Base-by-base conservation (phyloP, 2,113 vertebrate genomes). In the Phalacrocorax brasilianus region DNA sequence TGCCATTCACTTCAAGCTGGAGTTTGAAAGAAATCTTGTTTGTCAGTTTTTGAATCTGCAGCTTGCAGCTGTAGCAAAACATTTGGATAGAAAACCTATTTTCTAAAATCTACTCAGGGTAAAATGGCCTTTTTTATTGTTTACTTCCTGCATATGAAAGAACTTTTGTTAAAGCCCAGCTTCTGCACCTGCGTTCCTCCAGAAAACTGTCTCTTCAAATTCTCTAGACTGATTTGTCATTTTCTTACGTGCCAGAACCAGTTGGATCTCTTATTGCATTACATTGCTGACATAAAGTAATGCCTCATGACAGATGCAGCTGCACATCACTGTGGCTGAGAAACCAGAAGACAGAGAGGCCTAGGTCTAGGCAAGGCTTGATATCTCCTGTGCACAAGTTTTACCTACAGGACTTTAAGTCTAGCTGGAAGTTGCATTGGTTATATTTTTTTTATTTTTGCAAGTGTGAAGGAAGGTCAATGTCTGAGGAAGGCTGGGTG, bases 191-290 rank as follows among this genome's bases (percentile, higher is more conserved):
- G 88, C 66, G 79, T 74, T 97, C 91, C 45, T 98, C 93, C 85
- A 88, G 82, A 96, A 97, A 97, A 77, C 94, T 95, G 92, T 98
- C 97, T 95, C 94, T 95, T 97, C 88, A 89, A 92, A 97, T 98
- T 95, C 79, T 53, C 91, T 33, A 59, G 88, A 93, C 91, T 97
- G 97, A 97, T 97, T 96, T 97, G 95, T 98, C 84, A 67, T 96
- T 96, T 98, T 95, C 93, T 95, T 93, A 63, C 6, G 33, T 96
- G 97, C 96, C 96, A 97, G 87, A 95, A 85, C 61, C 55, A 56
- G 85, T 98, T 97, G 85, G 95, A 38, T 89, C 91, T 91, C 61
- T 59, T 68, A 17, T 79, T 94, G 90, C 89, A 72, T 93, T 95
- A 76, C 85, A 66, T 13, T 3, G 1, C 65, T 94, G 96, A 97